Evolutionary conservation across 1,140 invertebrate genomes (phyloP).

Genomic region (Drosophila melanica): DNA sequence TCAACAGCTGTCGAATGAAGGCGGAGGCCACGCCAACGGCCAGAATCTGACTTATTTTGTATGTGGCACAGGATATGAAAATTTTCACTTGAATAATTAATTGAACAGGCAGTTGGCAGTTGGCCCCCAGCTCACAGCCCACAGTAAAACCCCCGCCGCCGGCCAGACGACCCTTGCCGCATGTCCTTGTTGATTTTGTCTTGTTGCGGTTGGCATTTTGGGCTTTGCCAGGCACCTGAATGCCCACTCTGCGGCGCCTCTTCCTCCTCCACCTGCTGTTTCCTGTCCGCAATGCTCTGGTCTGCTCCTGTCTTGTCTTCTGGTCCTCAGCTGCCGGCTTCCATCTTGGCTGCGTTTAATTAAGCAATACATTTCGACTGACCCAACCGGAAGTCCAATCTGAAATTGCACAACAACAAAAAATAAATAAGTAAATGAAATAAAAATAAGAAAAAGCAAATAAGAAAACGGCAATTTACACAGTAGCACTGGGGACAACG

Average conservation of each 20-base stretch:
- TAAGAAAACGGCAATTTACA: neutral
- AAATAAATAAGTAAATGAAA: conserved; percentile 1
- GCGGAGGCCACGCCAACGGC: neutral
- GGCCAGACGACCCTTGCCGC: conserved; percentile 12
- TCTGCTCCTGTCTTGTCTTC: conserved; percentile 45
- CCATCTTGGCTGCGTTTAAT: conserved; percentile 53
- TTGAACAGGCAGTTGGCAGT: conserved; percentile 60
- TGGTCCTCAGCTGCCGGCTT: conserved; percentile 10
- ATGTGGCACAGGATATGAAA: conserved; percentile 76
- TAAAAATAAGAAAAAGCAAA: neutral
- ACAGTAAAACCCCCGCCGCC: neutral
- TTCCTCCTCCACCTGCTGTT: conserved; percentile 4
- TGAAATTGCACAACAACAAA: conserved; percentile 4
- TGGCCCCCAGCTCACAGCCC: neutral
- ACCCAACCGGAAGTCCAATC: conserved; percentile 12
- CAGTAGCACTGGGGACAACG: neutral
- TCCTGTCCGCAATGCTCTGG: conserved; percentile 14
- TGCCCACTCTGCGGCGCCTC: no score
- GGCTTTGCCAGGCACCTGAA: conserved; percentile 7
- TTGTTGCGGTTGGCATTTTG: conserved; percentile 63
- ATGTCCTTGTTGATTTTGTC: conserved; percentile 56
- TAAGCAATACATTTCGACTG: conserved; percentile 59
- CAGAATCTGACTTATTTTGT: conserved; percentile 71
- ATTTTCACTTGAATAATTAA: conserved; percentile 84
- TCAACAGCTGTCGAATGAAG: conserved; percentile 75